Conservation (phyloP, 2,888 invertebrate species). For the Neoitamus cyanurus region DNA sequence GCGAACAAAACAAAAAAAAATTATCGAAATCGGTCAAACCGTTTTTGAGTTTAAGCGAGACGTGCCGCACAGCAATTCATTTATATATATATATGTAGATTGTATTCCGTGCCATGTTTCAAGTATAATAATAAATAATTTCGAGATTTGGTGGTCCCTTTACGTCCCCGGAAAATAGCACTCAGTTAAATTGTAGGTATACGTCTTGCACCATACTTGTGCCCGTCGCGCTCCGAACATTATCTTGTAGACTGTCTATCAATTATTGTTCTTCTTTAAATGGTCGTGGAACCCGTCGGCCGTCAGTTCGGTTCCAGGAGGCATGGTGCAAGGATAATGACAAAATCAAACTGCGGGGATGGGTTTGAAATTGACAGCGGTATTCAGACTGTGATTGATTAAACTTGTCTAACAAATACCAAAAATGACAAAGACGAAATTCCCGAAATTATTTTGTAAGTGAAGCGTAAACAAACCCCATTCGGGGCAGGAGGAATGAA, state of each 20-base stretch:
- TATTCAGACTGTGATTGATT: slow-evolving; percentile 14
- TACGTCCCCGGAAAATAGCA: no score
- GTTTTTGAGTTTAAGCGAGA: no score
- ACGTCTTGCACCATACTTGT: no score
- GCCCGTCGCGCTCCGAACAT: no score
- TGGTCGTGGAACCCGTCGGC: not conserved
- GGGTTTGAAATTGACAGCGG: not conserved
- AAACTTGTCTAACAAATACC: not conserved
- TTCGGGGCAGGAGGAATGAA: not conserved
- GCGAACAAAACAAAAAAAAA: no score
- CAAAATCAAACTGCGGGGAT: not conserved
- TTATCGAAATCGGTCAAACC: no score
- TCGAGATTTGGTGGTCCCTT: no score
- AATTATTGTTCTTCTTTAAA: not conserved
- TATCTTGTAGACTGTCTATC: not conserved
- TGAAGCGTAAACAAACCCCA: not conserved
- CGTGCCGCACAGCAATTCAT: no score
- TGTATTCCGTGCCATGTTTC: no score
- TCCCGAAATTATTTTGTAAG: not conserved
- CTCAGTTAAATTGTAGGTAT: no score
- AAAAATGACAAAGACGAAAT: not conserved
- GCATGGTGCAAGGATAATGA: not conserved
- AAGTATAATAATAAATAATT: no score
- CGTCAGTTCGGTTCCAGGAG: not conserved
- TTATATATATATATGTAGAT: no score